Evolutionary conservation across 2,797 vertebrate genomes (phyloP), one percentile per base, ranked within the genome.

Genomic region (Siniperca scherzeri): DNA sequence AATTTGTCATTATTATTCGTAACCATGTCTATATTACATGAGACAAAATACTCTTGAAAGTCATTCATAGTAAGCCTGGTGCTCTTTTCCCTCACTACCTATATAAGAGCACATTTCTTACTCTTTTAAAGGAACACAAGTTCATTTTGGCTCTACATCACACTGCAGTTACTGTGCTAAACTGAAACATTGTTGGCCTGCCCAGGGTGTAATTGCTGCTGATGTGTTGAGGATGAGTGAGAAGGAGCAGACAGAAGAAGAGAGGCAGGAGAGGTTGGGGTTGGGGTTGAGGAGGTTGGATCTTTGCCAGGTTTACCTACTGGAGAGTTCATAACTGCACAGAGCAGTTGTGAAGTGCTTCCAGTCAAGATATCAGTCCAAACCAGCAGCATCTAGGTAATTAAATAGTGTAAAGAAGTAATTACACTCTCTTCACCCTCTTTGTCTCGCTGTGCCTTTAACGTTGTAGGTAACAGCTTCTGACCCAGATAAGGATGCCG

Each of bases 401-500:
- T 86, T 84, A 77, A 89, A 80, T 44, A 72, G 55, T 77, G 55
- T 33, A 56, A 27, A 66, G 69, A 70, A 55, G 14, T 30, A 16
- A 70, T 81, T 53, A 65, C 9, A 2, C 60, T 62, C 59, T 85
- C 70, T 74, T 68, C 48, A 16, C 33, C 16, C n/a, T 42, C 30
- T 65, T 66, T 74, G 62, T 66, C 4, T 73, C 1, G 5, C 65
- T 69, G 25, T 65, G 50, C 36, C 42, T 92, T 81, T 92, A 71
- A 91, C 85, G 70, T 82, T 85, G 38, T 79, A 98, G 97, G 97
- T 98, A 80, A 96, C 96, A 16, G 97, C 97, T 0, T 95, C 94
- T 30, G 97, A 98, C 94, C 97, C 97, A 70, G 97, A 98, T 87
- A 96, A 96, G 76, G 95, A 94, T 52, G 91, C 96, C 12, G 95